Conservation (phyloP, 35 echinoderm and acorn worm genomes). For the Stichopus chloronotus region DNA sequence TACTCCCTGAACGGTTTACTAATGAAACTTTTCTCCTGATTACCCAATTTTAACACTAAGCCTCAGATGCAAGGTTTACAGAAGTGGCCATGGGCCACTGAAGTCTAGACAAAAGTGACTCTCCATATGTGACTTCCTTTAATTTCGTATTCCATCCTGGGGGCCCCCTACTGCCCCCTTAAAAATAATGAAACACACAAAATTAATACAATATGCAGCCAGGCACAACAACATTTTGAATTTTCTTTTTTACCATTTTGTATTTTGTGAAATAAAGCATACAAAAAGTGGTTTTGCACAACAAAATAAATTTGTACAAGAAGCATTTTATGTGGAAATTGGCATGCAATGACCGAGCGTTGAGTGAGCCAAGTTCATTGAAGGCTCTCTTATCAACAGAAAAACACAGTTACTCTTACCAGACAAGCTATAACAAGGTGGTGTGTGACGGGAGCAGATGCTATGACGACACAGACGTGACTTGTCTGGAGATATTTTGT, state of each 20-base stretch:
- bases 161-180: conserved; percentile 26
- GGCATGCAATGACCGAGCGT: neutral
- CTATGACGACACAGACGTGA: too few relatives aligned
- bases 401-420: too few relatives aligned
- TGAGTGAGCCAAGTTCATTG: neutral
- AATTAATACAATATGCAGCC: conserved; percentile 36
- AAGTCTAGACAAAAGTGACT: conserved; percentile 34
- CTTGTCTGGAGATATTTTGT: too few relatives aligned
- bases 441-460: too few relatives aligned
- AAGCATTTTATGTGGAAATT: neutral
- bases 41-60: conserved; percentile 18
- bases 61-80: neutral
- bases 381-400: too few relatives aligned
- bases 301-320: conserved; percentile 41
- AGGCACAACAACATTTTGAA: conserved; percentile 22
- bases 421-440: too few relatives aligned
- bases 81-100: conserved; percentile 27
- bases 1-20: conserved; percentile 33
- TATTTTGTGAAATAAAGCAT: conserved; percentile 20
- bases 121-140: neutral
- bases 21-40: conserved; percentile 23
- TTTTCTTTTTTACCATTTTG: conserved; percentile 31
- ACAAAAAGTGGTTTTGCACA: conserved; percentile 21
- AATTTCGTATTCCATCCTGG: conserved; percentile 36
- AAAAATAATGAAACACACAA: conserved; percentile 1